Evolutionary conservation across 2,888 invertebrate species (phyloP), one percentile per base, ranked within the genome.

Genomic region (Melinaea menophilus): DNA sequence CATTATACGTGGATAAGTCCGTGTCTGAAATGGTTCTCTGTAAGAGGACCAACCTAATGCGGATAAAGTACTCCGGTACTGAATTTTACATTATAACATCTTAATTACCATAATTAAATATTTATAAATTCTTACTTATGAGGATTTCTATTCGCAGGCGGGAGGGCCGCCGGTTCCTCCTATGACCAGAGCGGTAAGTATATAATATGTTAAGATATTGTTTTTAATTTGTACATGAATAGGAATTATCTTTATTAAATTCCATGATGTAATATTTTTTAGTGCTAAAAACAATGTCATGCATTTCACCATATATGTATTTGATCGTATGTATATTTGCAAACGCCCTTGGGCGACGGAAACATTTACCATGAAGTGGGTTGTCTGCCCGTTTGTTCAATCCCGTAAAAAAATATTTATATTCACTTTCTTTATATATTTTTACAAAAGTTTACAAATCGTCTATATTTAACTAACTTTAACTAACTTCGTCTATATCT

Each of bases 181-280:
- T 0, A 80, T 83, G 81, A 74, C 80, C 0, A 82, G 74, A 79
- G 83, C 84, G 31, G 88, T 89, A 72, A 84, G 88, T 82, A 55
- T 47, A 4, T n/a, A 13, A 22, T 22, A 22, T 22, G 22, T 22
- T 22, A 22, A 22, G 22, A 22, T 22, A 22, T 22, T 22, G 22
- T 22, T 22, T 22, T 22, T 22, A 22, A 22, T 1, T 22, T 22
- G 22, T 22, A 22, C 22, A 22, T 22, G 22, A 22, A 22, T 22
- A 22, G 22, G 22, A 22, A 22, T 22, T 22, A 22, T 22, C 22
- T 22, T 22, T 22, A 22, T 22, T 22, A 22, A 22, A 22, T 22
- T 22, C 22, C 22, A 22, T 22, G 22, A 22, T 22, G 22, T 22
- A 22, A 22, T 22, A 22, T 22, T 22, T 22, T 22, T 22, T 22